Base-by-base conservation (phyloP, 2,888 invertebrate species). In the Anticlea derivata region DNA sequence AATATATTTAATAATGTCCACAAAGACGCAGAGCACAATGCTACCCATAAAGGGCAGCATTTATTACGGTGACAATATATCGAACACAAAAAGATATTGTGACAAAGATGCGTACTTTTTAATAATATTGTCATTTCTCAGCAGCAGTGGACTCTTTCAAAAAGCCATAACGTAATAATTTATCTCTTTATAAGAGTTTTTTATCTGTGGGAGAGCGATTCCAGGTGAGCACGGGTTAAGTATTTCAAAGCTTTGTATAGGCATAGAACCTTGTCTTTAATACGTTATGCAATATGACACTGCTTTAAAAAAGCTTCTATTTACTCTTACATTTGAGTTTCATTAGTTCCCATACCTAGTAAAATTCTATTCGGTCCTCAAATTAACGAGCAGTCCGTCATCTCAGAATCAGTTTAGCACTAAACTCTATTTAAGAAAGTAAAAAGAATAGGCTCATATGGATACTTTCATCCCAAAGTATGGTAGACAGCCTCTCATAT, bases 51-150 rank as follows among this genome's bases (percentile, higher is more conserved):
- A 88, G 86, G 86, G 78, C 85, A 83, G 87, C 90, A 90, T 90
- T 90, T 90, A 89, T 90, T 89, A 89, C 85, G 71, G 88, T 77
- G 90, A 90, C 90, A 90, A 90, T 90, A 89, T 89, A 89, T 88
- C 73, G 86, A 86, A 90, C 75, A 90, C 90, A 90, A 90, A 89
- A 90, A 90, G 90, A 90, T 90, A 88, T 83, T 80, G 90, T 89
- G 88, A 90, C 89, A 89, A 89, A 87, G 88, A 88, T 68, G 86
- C 81, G 82, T 86, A 88, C 86, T 90, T 90, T 90, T 90, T 90
- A 90, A 90, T 90, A 90, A 90, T 90, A 90, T 88, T 88, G 89
- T 90, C 90, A 90, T 90, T 90, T 90, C 90, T 90, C 88, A 90
- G 83, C 90, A 88, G 88, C 83, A 89, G 80, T 90, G 90, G 88